Evolutionary conservation across 2,113 vertebrate species (phyloP), one percentile per base, ranked within the genome.

Genomic region (Nothoprocta perdicaria): DNA sequence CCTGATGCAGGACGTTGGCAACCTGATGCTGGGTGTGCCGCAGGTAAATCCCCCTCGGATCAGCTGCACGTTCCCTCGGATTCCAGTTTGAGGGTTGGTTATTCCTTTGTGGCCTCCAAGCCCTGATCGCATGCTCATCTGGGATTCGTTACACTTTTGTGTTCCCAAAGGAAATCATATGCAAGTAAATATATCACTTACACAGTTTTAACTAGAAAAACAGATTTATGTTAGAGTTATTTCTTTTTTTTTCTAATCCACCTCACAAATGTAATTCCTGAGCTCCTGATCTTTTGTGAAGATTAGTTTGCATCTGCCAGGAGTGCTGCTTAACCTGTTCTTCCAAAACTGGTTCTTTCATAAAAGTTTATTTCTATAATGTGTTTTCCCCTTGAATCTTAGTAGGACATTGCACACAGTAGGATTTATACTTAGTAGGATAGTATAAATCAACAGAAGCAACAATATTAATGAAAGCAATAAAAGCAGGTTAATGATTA

Each of bases 381-480:
- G 4, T 17, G 27, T 40, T 31, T 86, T 40, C 35, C 62, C 50
- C 43, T 66, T 67, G 46, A 75, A 61, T 83, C 12, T 17, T n/a
- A 40, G 31, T 67, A 31, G 40, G 46, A 68, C 9, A 55, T 38
- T 82, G 80, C 29, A 92, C 23, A 72, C 60, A 84, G 65, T 52
- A 71, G 55, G n/a, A 43, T 85, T 93, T 38, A 38, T 38, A 38
- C 35, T 38, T 38, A 38, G 35, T 38, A 38, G 35, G 35, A 38
- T 87, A 62, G 66, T 41, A 66, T 58, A 86, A 84, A 92, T 79
- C 27, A 85, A n/a, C 82, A 92, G 85, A 65, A 80, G 75, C 46
- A 33, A 67, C 72, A 92, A 53, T 89, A 65, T 50, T 89, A 87
- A 92, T 87, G 76, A 80, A 91, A 92, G 68, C 40, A 89, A 92